A percentile compares a stretch with the other conserved stretches of the same genome.
These are phyloP conservation scores for Andrena trimmerana DNA, from an alignment of 2,888 invertebrate genomes.

Conservation along the genomic window DNA sequence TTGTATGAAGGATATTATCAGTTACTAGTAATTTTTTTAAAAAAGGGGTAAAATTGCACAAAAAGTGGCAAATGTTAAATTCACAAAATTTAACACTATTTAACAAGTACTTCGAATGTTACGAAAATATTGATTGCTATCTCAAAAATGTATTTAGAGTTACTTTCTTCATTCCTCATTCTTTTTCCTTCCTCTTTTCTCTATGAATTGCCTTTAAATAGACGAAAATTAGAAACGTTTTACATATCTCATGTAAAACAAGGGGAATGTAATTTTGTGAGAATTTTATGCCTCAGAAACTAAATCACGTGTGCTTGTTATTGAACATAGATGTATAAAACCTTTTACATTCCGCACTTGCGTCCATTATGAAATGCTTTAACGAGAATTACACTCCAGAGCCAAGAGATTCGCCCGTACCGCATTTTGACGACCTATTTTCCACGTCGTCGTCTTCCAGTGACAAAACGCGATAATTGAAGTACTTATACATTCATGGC, in stretches of 20 bases:
- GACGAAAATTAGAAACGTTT: background rate
- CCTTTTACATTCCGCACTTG: conserved; percentile 13
- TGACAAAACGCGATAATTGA: conserved; percentile 15
- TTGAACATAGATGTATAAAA: background rate
- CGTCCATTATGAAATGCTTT: conserved; percentile 17
- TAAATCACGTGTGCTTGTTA: conserved; percentile 4
- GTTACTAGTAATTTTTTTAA: too few species aligned
- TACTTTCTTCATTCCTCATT: too few species aligned
- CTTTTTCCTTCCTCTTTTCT: too few species aligned
- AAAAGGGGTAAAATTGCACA: too few species aligned
- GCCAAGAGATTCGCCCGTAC: conserved; percentile 3
- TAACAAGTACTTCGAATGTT: too few species aligned
- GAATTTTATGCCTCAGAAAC: background rate
- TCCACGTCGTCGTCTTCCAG: conserved; percentile 11
- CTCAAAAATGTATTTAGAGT: too few species aligned
- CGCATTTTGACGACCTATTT: conserved; percentile 22
- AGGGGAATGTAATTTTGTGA: background rate
- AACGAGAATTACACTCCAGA: conserved; percentile 34
- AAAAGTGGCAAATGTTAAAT: too few species aligned
- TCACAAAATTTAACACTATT: too few species aligned
- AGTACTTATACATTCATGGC: conserved; percentile 17
- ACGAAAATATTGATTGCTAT: too few species aligned
- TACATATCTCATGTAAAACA: background rate
- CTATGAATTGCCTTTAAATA: too few species aligned
- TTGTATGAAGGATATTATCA: too few species aligned